Conservation (phyloP, 2,797 vertebrate species). For the Platyrinchus mystaceus region DNA sequence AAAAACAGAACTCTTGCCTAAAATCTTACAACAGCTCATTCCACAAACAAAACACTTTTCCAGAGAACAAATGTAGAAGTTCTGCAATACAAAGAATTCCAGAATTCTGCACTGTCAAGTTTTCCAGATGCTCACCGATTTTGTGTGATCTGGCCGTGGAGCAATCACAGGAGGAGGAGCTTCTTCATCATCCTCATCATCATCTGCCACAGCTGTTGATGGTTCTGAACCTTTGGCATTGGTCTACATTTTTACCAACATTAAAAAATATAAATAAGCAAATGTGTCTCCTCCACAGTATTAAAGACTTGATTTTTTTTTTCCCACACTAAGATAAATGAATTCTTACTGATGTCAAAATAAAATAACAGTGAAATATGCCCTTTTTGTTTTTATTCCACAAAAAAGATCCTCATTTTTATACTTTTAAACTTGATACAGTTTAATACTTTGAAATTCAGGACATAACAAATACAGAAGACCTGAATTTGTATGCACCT, state of each 20-base stretch:
- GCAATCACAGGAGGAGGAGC: constrained; percentile 90
- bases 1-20: background rate
- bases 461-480: background rate
- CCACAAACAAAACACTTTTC: background rate
- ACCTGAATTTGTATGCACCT: background rate
- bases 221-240: constrained; percentile 88
- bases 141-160: constrained; percentile 94
- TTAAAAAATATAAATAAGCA: background rate
- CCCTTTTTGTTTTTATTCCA: background rate
- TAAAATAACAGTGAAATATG: background rate
- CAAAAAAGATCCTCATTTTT: background rate
- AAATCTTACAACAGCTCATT: background rate
- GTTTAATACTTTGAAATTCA: background rate
- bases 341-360: background rate
- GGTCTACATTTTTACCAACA: constrained; percentile 72
- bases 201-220: constrained; percentile 80
- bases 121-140: constrained; percentile 84
- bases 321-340: background rate
- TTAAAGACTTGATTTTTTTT: background rate
- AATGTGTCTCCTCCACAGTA: background rate
- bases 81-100: background rate
- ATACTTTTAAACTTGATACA: background rate
- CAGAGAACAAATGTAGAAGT: background rate
- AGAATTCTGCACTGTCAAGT: background rate
- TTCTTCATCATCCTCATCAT: constrained; percentile 93